Evolutionary conservation across 2,113 vertebrate genomes (phyloP).

Genomic region (Phalacrocorax pelagicus): DNA sequence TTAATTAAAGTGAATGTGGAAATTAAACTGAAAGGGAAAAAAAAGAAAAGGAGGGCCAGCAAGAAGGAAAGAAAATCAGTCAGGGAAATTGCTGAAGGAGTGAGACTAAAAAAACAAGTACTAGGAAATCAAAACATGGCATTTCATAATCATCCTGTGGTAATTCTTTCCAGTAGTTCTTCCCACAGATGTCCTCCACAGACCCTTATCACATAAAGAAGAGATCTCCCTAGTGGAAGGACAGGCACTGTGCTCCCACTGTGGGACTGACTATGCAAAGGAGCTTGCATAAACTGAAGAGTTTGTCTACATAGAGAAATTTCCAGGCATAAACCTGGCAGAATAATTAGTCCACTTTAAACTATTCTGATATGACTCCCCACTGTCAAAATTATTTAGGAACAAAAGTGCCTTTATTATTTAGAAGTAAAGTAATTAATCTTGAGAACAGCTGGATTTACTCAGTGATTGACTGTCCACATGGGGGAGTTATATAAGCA

Average conservation of each 20-base stretch:
- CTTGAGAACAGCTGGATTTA: slow-evolving; percentile 15
- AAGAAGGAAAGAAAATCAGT: not conserved
- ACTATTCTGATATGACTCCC: not conserved
- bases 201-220: not conserved
- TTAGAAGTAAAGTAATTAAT: slow-evolving; percentile 9
- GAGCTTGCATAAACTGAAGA: not conserved
- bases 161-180: not conserved
- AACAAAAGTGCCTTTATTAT: not conserved
- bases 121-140: not conserved
- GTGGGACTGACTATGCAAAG: not conserved
- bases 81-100: not conserved
- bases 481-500: not conserved
- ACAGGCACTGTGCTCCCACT: not conserved
- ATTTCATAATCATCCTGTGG: not conserved
- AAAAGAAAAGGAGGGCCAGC: not conserved
- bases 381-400: not conserved
- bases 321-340: not conserved
- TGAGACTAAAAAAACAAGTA: not conserved
- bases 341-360: not conserved
- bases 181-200: not conserved
- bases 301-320: not conserved
- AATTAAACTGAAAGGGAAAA: not conserved
- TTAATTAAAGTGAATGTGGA: slow-evolving; percentile 22
- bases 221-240: not conserved
- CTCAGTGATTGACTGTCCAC: not conserved